Base-by-base conservation (phyloP, 1,140 invertebrate species). In the Microplitis demolitor region DNA sequence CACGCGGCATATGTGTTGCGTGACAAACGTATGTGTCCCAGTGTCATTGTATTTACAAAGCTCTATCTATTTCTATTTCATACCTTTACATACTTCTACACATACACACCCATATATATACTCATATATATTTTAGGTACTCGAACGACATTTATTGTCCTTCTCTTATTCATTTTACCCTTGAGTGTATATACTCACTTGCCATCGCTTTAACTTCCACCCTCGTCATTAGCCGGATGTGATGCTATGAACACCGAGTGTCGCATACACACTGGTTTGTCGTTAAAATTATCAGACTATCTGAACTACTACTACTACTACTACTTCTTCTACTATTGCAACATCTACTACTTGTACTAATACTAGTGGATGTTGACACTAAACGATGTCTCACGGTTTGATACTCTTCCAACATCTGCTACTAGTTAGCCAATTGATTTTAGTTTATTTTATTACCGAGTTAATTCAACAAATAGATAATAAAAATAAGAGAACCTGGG, bases 21-120 rank as follows among this genome's bases (percentile, higher is more conserved):
- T 39, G 13, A 60, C 61, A n/a, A 35, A 61, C 13, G 33, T 39
- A 51, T n/a, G 51, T 9, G 45, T 14, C 33, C 14, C 1, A 54
- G 67, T 63, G 33, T 58, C 45, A 16, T 31, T 37, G 9, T 14
- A 34, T 76, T 77, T 83, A 85, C 79, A 80, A 85, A 85, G 70
- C 83, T 85, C 81, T 82, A 83, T 74, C 77, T 58, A 72, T 74
- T 76, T 66, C 67, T 39, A 11, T 24, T 24, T 24, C 24, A 24
- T 24, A 24, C 24, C 24, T 24, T 24, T 24, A 24, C 24, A 24
- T 24, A 24, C 24, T 24, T 24, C 24, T 69, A 70, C 60, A 60
- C 69, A 61, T 45, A 64, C 58, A 56, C 54, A 60, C 61, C 63
- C 51, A 50, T 35, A 31, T 62, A 62, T 62, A 16, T 34, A 24